Evolutionary conservation across 2,797 vertebrate genomes (phyloP).

Genomic region (Etheostoma perlongum): DNA sequence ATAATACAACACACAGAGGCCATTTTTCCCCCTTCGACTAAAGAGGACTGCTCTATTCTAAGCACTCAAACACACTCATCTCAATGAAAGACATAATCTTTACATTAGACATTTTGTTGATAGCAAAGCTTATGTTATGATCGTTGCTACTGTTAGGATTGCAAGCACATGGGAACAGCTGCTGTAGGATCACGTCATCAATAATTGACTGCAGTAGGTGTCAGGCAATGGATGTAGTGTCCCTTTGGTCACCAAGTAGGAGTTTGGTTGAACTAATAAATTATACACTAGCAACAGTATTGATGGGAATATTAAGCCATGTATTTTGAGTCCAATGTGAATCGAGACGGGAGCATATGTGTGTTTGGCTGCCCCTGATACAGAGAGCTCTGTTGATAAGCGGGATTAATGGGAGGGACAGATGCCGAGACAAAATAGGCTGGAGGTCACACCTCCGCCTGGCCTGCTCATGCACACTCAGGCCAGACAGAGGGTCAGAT

Average conservation of each 20-base stretch:
- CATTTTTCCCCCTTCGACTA: constrained; percentile 66
- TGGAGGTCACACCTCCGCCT: constrained; percentile 83
- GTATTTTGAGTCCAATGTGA: constrained; percentile 50
- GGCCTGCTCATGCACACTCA: constrained; percentile 65
- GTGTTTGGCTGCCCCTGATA: constrained; percentile 75
- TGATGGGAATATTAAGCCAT: constrained; percentile 40
- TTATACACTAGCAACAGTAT: constrained; percentile 12
- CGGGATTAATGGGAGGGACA: constrained; percentile 84
- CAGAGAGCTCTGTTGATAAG: constrained; percentile 80
- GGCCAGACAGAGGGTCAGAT: constrained; percentile 76
- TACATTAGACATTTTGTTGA: constrained; percentile 4
- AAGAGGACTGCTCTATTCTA: constrained; percentile 47
- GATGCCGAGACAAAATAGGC: constrained; percentile 83
- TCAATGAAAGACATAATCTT: background rate
- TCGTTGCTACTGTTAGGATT: background rate
- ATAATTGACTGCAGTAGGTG: constrained; percentile 58
- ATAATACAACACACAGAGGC: constrained; percentile 76
- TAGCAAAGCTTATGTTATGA: constrained; percentile 3
- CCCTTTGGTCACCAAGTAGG: background rate
- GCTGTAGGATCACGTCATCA: constrained; percentile 31
- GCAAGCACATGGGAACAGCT: constrained; percentile 17
- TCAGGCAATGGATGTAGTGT: constrained; percentile 16
- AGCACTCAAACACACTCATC: constrained; percentile 6
- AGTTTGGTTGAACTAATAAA: constrained; percentile 24
- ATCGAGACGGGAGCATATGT: constrained; percentile 72